phyloP scores from a whole-genome alignment of 2,113 vertebrate species.

The Solenodon paradoxus region DNA sequence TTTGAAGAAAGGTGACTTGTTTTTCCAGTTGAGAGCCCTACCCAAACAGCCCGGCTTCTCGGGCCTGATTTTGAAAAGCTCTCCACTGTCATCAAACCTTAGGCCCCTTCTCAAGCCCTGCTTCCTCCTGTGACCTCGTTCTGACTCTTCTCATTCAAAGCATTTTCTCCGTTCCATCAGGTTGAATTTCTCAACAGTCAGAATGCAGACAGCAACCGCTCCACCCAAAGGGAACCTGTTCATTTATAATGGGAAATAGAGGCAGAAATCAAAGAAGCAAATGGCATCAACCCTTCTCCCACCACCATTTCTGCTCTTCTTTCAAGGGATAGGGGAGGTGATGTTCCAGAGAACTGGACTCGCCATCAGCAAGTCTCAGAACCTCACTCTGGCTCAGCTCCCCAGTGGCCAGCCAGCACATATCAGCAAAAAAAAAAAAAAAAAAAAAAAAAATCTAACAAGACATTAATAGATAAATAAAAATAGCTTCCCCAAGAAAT shows the following conservation, averaged over 20 bases:
- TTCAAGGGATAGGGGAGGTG: neutral
- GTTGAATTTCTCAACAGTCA: neutral
- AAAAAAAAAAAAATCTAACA: conserved; percentile 38
- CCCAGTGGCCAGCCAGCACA: conserved; percentile 34
- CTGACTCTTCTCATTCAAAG: neutral
- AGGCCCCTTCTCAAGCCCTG: neutral
- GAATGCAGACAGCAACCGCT: neutral
- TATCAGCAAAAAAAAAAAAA: neutral
- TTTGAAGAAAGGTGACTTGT: neutral
- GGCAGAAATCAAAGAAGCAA: neutral
- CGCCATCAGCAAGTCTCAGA: neutral
- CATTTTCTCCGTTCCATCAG: neutral
- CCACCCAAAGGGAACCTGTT: neutral
- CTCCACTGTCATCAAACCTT: neutral
- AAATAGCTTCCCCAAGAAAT: conserved; percentile 70
- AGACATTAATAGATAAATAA: conserved; percentile 79
- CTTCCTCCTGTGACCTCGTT: neutral
- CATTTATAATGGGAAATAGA: neutral
- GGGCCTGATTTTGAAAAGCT: neutral
- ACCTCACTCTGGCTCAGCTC: neutral
- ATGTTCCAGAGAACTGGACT: neutral
- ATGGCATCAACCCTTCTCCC: neutral
- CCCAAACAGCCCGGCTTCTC: neutral
- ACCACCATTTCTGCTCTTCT: neutral
- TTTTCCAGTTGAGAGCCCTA: neutral